Evolutionary conservation across 1,140 invertebrate genomes (phyloP), one percentile per base, ranked within the genome.

Genomic region (Gonioctena quinquepunctata): DNA sequence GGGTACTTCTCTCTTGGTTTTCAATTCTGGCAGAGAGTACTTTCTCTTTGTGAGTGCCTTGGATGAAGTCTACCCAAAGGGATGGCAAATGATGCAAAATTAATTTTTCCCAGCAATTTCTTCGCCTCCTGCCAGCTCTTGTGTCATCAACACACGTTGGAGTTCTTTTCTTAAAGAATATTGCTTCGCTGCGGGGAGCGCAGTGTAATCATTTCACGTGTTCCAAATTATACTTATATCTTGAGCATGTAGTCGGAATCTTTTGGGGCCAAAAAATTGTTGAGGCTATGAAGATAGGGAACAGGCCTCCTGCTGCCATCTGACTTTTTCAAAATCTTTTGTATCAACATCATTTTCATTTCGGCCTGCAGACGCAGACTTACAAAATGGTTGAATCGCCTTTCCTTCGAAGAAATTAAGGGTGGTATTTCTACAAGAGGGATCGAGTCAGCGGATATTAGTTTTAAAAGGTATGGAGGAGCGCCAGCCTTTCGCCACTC

Each of bases 221-320:
- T 56, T 21, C 52, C 52, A 56, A 22, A 22, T 11, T 4, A 56
- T 56, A 5, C 21, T 19, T 21, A 56, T 80, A 50, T 27, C 71
- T 77, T 13, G 77, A 60, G 42, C 80, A 81, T 0, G 63, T 16
- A 77, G 22, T 16, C 69, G 75, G 52, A 64, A 77, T 48, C 25
- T 62, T 65, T 69, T 26, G 48, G 22, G 1, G 7, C 11, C 65
- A 63, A 21, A 21, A 28, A 63, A 2, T n/a, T 8, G 22, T 69
- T 64, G 2, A 64, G 18, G 11, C 19, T 11, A n/a, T 26, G 33
- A 52, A 69, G 18, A 25, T 69, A 64, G 59, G 64, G 50, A 27
- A 69, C 48, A 2, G 23, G 67, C 23, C 59, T 26, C 13, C 49
- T 19, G 5, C 7, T 2, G 7, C 60, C 57, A 11, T 69, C 48